A percentile compares a stretch with the other conserved stretches of the same genome.
phyloP scores from a whole-genome alignment of 2,113 vertebrate species.

The Ia io region DNA sequence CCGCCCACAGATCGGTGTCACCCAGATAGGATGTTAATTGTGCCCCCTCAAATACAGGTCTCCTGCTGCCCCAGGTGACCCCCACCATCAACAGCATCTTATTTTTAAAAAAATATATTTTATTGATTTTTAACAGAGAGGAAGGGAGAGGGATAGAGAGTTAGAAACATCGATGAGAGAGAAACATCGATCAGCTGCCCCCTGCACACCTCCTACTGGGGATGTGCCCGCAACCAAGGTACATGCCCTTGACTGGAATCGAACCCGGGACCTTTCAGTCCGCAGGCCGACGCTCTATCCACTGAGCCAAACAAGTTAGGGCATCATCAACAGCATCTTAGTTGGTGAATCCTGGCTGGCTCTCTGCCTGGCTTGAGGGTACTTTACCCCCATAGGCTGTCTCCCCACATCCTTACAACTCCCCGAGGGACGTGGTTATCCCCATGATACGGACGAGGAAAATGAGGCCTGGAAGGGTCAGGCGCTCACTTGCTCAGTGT shows the following conservation, averaged over 20 bases:
- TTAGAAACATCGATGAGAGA: no score
- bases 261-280: no score
- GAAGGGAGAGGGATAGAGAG: no score
- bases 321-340: background rate
- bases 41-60: background rate
- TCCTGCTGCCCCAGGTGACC: background rate
- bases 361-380: background rate
- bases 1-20: constrained; percentile 51
- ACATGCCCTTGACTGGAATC: no score
- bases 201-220: no score
- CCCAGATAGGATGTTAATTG: constrained; percentile 22
- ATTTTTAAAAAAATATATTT: background rate
- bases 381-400: background rate
- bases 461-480: background rate
- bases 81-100: background rate
- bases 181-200: no score
- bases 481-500: background rate
- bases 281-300: no score
- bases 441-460: background rate
- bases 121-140: no score
- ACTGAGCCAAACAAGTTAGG: no score
- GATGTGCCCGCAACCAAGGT: no score
- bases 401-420: background rate
- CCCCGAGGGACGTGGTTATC: background rate
- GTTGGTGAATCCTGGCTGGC: background rate